Evolutionary conservation across 2,888 invertebrate genomes (phyloP).

Genomic region (Philopedon plagiatum): DNA sequence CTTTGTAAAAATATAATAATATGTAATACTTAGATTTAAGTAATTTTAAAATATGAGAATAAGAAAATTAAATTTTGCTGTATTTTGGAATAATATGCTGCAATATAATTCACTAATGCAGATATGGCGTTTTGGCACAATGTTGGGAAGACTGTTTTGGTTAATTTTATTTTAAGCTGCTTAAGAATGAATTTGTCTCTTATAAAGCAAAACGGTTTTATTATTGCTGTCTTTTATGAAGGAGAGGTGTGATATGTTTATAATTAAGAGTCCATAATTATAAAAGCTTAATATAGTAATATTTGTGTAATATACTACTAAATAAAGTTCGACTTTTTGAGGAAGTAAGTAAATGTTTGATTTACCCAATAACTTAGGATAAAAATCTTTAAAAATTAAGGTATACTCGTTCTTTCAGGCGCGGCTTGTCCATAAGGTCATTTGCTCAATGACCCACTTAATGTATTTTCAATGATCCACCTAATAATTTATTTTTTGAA

Average conservation of each 20-base stretch:
- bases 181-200: too few relatives aligned
- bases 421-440: too few relatives aligned
- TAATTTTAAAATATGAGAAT: background rate
- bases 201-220: too few relatives aligned
- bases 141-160: too few relatives aligned
- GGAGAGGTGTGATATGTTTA: background rate
- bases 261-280: background rate
- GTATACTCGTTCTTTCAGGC: too few relatives aligned
- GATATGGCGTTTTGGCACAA: background rate
- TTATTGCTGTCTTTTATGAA: background rate
- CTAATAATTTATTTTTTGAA: too few relatives aligned
- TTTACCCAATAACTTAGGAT: too few relatives aligned
- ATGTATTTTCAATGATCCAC: too few relatives aligned
- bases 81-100: background rate
- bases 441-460: too few relatives aligned
- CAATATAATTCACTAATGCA: background rate
- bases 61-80: background rate
- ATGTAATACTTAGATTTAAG: background rate
- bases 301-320: background rate
- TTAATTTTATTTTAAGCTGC: too few relatives aligned
- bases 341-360: too few relatives aligned
- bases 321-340: background rate
- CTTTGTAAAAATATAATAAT: slow-evolving; percentile 74
- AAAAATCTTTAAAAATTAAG: too few relatives aligned
- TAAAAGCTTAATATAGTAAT: background rate